Base-by-base conservation (phyloP, 2,888 invertebrate species). In the Andrena flavipes region DNA sequence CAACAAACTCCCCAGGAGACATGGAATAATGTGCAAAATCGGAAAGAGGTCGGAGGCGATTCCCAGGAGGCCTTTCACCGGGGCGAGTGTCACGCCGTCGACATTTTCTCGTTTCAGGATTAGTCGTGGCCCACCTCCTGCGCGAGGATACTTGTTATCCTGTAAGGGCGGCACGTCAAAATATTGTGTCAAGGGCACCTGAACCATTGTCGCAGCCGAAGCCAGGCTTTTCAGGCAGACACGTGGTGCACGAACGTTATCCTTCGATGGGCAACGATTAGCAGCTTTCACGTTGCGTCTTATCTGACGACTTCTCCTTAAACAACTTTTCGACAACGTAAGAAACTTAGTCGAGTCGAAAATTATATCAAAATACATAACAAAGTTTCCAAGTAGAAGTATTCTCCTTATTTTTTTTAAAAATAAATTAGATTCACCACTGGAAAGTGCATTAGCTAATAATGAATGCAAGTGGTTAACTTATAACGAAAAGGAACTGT, bases 101-200 rank as follows among this genome's bases (percentile, higher is more conserved):
- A 70, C 70, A 85, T 80, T 84, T 68, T 64, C 80, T 75, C 68
- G 60, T 80, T 29, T 30, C 49, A 10, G 49, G 70, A 81, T 85
- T 87, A 86, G 69, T 76, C 30, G 60, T 35, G 70, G 76, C 62
- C 48, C 80, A 56, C 69, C 76, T 72, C 67, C 68, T 74, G 68
- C 56, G 59, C 80, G 60, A 73, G 56, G 54, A 76, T 68, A 65
- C 76, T 78, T 49, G 76, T 76, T 80, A 72, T 65, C 70, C 69
- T 35, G 76, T 48, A 60, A 80, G 71, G 42, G 59, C 71, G 26
- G 49, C 80, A 78, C 84, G 90, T 90, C 91, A 91, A 91, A 91
- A 92, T 92, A 92, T 92, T 91, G 89, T 91, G 91, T 90, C 92
- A 92, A 92, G 91, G 91, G 76, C 91, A 78, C 75, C 73, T 64